Base-by-base conservation (phyloP, 1,140 invertebrate genomes). In the Chelonus insularis region DNA sequence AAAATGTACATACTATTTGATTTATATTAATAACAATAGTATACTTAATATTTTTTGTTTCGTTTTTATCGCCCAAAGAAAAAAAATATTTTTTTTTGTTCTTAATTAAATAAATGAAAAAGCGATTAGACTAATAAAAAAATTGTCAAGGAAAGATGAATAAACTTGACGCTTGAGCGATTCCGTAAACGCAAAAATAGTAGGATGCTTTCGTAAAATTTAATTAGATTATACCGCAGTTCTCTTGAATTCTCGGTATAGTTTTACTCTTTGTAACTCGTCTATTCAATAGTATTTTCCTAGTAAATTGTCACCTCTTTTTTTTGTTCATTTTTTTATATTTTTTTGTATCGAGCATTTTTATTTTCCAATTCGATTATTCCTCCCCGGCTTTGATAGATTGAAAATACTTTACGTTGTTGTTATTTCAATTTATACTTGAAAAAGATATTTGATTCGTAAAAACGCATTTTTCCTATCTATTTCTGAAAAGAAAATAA, bases 151-250 rank as follows among this genome's bases (percentile, higher is more conserved):
- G 20, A 23, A 11, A 50, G 25, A 50, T 50, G 47, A 50, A 50
- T 50, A 50, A 50, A 50, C 21, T 50, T 12, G 6, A 5, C 6
- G n/a, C 7, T 25, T 23, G 23, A 25, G 21, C 12, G 43, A 45
- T 18, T 45, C 14, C 16, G 43, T 4, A 18, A 16, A 45, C 16
- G 16, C 14, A 45, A 45, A 45, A 50, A 32, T 11, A 25, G 47
- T 20, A 1, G 47, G 7, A 50, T 23, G 23, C 21, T 50, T 50
- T 29, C 47, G 21, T 25, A n/a, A 50, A 50, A 50, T 50, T 6
- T 50, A 50, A 50, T 50, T 50, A 25, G 1, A 50, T 50, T 50
- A 50, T 50, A 50, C 21, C 47, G 29, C 23, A 25, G 29, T 23
- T 6, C 23, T 23, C 4, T n/a, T n/a, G n/a, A n/a, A n/a, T n/a